Evolutionary conservation across 2,113 vertebrate genomes (phyloP).

Genomic region (Podilymbus podiceps): DNA sequence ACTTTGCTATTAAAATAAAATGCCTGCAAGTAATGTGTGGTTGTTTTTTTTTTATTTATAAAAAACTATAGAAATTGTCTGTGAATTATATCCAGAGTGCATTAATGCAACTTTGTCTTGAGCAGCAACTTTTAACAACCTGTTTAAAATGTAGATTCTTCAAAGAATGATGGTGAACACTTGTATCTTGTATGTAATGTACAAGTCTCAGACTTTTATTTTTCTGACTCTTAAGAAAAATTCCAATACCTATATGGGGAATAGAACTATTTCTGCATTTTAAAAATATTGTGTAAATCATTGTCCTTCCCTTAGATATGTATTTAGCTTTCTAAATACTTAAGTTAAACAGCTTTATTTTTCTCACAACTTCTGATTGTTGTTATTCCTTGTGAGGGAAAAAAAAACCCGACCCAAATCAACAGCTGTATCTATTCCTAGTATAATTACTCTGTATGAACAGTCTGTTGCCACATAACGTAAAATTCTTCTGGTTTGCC

Average conservation of each 20-base stretch:
- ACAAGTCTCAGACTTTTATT: neutral
- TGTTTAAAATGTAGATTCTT: neutral
- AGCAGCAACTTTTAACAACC: neutral
- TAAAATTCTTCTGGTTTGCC: conserved; percentile 1
- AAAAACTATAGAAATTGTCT: neutral
- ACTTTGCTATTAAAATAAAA: neutral
- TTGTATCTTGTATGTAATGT: neutral
- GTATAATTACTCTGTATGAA: neutral
- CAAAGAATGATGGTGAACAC: neutral
- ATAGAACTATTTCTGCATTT: neutral
- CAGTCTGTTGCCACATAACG: neutral
- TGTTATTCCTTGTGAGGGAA: neutral
- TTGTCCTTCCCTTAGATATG: neutral
- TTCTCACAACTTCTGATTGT: neutral
- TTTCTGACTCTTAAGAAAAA: neutral
- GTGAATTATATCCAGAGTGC: neutral
- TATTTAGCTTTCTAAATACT: neutral
- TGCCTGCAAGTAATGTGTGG: neutral
- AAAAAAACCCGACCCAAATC: neutral
- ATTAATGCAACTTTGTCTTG: neutral
- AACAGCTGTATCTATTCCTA: neutral
- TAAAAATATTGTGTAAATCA: neutral
- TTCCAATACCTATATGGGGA: neutral
- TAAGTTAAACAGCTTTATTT: neutral
- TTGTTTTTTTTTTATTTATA: neutral